Conservation (phyloP, 1,140 invertebrate species). For the Ylistrum balloti region DNA sequence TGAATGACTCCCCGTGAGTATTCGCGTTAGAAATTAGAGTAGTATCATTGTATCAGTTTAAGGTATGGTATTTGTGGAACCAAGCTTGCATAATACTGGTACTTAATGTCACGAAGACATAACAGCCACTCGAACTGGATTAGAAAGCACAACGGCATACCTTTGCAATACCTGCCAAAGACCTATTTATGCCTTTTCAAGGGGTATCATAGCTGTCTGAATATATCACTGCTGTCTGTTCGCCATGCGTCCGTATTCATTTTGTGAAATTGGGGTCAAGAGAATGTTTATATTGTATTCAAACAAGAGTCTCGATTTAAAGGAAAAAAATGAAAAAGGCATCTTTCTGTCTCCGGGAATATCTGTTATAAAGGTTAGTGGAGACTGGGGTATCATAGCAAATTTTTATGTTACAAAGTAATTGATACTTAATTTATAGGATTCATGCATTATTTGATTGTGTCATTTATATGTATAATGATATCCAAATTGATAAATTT, state of each 20-base stretch:
- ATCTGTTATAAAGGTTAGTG: not conserved
- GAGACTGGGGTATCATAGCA: too few species aligned
- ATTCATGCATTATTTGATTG: too few species aligned
- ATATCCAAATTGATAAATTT: too few species aligned
- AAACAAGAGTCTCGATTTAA: not conserved
- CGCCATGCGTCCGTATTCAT: not conserved
- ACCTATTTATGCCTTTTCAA: not conserved
- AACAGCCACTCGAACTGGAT: not conserved
- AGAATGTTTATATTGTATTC: conserved; percentile 19
- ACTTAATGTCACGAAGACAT: conserved; percentile 6
- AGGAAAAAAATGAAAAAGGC: not conserved
- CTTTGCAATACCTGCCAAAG: conserved; percentile 32
- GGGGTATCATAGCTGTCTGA: conserved; percentile 24
- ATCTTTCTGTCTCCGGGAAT: not conserved
- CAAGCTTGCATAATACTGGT: conserved; percentile 30
- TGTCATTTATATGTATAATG: too few species aligned
- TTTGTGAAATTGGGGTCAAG: conserved; percentile 32
- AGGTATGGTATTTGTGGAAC: conserved; percentile 30
- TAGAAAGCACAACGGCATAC: not conserved
- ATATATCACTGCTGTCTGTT: not conserved
- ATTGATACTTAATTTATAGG: too few species aligned
- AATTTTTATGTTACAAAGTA: too few species aligned
- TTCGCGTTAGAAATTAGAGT: conserved; percentile 19
- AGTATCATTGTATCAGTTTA: not conserved
- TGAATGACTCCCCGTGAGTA: conserved; percentile 1